Conservation (phyloP, 2,113 vertebrate genomes). For the Empidonax alnorum region DNA sequence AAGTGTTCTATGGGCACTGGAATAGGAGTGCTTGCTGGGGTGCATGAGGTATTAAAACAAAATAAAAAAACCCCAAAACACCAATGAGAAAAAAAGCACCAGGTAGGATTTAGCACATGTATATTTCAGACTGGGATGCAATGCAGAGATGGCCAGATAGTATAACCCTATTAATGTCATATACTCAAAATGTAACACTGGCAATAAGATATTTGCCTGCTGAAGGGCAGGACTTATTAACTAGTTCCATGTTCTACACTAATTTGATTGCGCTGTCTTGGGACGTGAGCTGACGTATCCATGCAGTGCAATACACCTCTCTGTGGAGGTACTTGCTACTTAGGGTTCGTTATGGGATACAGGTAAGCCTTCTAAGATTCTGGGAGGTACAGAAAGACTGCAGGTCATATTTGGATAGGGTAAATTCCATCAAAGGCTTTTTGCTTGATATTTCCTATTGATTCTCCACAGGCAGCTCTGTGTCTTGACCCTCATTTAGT, state of each 20-base stretch:
- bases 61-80: not conserved
- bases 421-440: not conserved
- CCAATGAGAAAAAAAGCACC: not conserved
- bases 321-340: not conserved
- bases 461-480: not conserved
- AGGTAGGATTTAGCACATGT: not conserved
- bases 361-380: not conserved
- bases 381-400: not conserved
- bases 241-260: not conserved
- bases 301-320: not conserved
- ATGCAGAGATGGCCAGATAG: not conserved
- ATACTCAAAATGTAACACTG: not conserved
- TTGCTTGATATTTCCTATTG: not conserved
- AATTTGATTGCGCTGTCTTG: not conserved
- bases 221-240: constrained; percentile 4
- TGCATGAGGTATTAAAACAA: not conserved
- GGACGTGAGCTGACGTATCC: not conserved
- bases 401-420: not conserved
- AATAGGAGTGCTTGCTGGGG: not conserved
- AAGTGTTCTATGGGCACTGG: not conserved
- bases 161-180: not conserved
- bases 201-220: not conserved
- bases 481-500: not conserved
- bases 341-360: not conserved
- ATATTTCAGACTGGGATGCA: not conserved